phyloP scores from a whole-genome alignment of 2,113 vertebrate species.

The Chiloscyllium plagiosum region DNA sequence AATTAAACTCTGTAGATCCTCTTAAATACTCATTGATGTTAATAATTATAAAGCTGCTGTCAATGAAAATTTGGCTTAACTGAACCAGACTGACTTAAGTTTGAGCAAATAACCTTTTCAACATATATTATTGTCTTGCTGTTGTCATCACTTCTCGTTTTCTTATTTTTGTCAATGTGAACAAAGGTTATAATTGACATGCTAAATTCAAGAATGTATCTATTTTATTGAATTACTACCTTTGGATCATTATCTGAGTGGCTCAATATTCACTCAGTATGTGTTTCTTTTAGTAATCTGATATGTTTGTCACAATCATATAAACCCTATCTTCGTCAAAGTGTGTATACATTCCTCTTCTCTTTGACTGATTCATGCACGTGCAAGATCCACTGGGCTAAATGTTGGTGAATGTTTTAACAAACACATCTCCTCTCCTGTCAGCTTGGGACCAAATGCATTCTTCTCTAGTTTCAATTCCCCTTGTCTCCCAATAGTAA shows the following conservation, averaged over 20 bases:
- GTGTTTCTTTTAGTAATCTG: not conserved
- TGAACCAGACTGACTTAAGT: not conserved
- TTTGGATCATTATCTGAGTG: not conserved
- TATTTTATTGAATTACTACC: not conserved
- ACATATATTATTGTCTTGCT: not conserved
- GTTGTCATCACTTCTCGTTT: not conserved
- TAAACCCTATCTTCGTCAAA: not conserved
- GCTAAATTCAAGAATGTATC: not conserved
- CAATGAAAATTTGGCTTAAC: not conserved
- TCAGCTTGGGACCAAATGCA: not conserved
- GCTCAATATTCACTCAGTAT: not conserved
- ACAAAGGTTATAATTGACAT: not conserved
- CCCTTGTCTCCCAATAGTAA: not conserved
- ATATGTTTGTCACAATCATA: not conserved
- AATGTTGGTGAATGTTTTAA: not conserved
- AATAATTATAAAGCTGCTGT: not conserved
- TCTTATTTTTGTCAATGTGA: not conserved
- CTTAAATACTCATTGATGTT: not conserved
- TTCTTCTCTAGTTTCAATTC: not conserved
- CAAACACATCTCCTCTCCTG: not conserved
- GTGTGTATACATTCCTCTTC: not conserved
- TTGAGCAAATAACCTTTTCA: not conserved
- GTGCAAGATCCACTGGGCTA: not conserved
- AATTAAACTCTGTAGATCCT: slow-evolving; percentile 25
- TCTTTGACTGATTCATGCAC: not conserved